Base-by-base conservation (phyloP, 2,797 vertebrate species). In the Aythya fuligula region DNA sequence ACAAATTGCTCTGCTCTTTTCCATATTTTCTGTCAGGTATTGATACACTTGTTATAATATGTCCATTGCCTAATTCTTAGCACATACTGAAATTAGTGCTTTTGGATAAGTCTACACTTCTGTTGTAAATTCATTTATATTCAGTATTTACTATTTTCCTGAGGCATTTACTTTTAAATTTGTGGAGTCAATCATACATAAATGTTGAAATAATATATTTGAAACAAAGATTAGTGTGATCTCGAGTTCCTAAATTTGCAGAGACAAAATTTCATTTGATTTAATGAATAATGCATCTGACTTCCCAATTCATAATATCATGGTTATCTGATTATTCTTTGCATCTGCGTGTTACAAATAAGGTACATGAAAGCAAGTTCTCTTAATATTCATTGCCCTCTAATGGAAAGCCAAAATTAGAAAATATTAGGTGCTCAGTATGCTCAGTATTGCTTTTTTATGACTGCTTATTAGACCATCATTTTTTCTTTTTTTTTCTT, bases 11-110 rank as follows among this genome's bases (percentile, higher is more conserved):
- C 87, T 77, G 16, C 9, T 30, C 13, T 62, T 87, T 87, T 71
- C 57, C 32, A 27, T 1, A 0, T 79, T 71, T 89, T 85, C 65
- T 54, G 6, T 39, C 39, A 51, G 13, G 39, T 20, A 83, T 7
- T n/a, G 39, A 24, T 22, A 45, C 3, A 57, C 5, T 32, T 27
- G 39, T 58, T 27, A 22, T 39, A 39, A 24, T 21, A 71, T 21
- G 11, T 36, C 20, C 16, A 6, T n/a, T 53, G 16, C 24, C 61
- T 90, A 58, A 65, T 39, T 84, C 13, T 72, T 64, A 79, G 19
- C 25, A 61, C 0, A 0, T 54, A 19, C 13, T 34, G 39, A n/a
- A 57, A 64, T 64, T 25, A 62, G 0, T 3, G 56, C 78, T 83
- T 87, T 53, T 64, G 14, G 14, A 49, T 53, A 64, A 95, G 71